Percentiles rank a stretch among this genome's conserved stretches.
phyloP scores from a whole-genome alignment of 2,113 vertebrate genomes.

The Columbina picui region DNA sequence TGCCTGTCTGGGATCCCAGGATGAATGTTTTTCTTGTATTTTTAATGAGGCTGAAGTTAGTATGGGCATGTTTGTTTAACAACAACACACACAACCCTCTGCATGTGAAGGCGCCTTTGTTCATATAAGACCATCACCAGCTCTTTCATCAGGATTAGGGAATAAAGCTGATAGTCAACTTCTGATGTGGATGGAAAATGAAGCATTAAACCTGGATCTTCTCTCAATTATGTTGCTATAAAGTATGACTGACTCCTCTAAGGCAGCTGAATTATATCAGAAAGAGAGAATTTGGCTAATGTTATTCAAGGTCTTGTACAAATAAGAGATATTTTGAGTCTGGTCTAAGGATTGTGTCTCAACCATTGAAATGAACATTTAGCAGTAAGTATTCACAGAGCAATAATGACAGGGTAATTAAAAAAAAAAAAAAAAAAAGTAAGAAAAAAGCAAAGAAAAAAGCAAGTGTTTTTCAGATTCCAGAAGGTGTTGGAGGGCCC shows the following conservation, averaged over 20 bases:
- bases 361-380: not conserved
- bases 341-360: not conserved
- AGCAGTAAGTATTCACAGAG: not conserved
- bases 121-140: not conserved
- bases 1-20: not conserved
- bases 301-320: not conserved
- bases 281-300: not conserved
- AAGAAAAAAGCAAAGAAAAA: not conserved
- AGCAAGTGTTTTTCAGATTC: not conserved
- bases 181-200: not conserved
- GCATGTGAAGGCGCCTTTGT: conserved; percentile 20
- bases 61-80: conserved; percentile 41
- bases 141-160: not conserved
- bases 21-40: conserved; percentile 60
- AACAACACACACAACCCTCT: not conserved
- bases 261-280: not conserved
- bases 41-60: conserved; percentile 41
- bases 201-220: not conserved
- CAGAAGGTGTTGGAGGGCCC: not conserved
- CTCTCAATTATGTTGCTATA: not conserved
- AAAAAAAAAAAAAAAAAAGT: not conserved
- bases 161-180: conserved; percentile 17
- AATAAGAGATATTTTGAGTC: not conserved
- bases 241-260: not conserved
- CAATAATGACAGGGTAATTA: not conserved